phyloP scores from a whole-genome alignment of 2,888 invertebrate species.

The Ophioninae sp. region DNA sequence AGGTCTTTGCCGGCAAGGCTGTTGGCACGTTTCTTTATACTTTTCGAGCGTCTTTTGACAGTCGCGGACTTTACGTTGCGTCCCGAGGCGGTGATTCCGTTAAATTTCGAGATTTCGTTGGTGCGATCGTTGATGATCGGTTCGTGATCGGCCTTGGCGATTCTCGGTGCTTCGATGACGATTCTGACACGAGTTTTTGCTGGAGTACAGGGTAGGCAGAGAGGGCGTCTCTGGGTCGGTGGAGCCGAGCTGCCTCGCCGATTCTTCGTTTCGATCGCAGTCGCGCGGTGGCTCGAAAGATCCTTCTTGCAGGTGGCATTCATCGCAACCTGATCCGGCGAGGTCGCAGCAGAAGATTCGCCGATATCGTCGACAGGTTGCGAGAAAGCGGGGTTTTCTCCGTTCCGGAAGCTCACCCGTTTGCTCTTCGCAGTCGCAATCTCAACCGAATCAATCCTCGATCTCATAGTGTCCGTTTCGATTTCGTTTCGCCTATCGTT shows the following conservation, averaged over 20 bases:
- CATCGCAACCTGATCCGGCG: neutral
- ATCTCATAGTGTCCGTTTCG: neutral
- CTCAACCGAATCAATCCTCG: neutral
- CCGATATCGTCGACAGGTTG: constrained; percentile 64
- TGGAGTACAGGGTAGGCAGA: constrained; percentile 17
- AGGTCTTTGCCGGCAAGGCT: constrained; percentile 61
- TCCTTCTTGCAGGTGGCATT: neutral
- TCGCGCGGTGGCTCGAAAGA: constrained; percentile 1
- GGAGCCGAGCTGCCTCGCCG: constrained; percentile 75
- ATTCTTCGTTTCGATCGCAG: constrained; percentile 40
- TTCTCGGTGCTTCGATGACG: constrained; percentile 71
- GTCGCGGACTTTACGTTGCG: constrained; percentile 71
- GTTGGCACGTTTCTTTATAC: constrained; percentile 71
- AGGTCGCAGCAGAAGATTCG: constrained; percentile 14
- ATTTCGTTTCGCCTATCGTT: neutral
- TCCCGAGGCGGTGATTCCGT: neutral
- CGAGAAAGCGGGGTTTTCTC: constrained; percentile 74
- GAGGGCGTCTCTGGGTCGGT: constrained; percentile 67
- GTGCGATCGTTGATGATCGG: neutral
- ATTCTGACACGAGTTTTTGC: constrained; percentile 71
- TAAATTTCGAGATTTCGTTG: constrained; percentile 25
- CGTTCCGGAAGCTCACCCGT: constrained; percentile 74
- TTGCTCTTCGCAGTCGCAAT: constrained; percentile 62
- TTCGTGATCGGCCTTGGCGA: constrained; percentile 32
- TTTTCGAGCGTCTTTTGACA: constrained; percentile 74